These are phyloP conservation scores for Drosophila incognita DNA, from an alignment of 2,888 invertebrate species.

Conservation along the genomic window DNA sequence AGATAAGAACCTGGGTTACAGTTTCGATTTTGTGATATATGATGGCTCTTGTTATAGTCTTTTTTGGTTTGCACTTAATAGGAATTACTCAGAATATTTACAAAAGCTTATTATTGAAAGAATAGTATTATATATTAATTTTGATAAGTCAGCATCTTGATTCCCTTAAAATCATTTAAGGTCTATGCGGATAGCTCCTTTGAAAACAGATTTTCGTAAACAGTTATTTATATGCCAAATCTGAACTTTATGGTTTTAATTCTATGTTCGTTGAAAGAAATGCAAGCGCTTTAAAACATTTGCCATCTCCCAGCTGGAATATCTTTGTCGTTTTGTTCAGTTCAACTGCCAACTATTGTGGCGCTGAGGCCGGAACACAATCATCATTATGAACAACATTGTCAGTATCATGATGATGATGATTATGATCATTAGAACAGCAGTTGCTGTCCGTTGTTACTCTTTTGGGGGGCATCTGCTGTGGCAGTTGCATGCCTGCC, in stretches of 20 bases:
- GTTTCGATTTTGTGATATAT: not conserved
- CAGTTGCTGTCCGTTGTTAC: conserved; percentile 24
- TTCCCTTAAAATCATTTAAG: not conserved
- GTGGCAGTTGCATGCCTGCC: conserved; percentile 13
- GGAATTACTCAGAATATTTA: not conserved
- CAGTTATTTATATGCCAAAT: not conserved
- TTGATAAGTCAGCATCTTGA: not conserved
- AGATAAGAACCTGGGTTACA: not conserved
- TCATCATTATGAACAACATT: conserved; percentile 13
- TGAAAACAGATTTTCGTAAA: not conserved
- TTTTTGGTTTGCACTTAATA: too few species aligned
- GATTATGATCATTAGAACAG: conserved; percentile 22
- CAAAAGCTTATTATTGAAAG: not conserved
- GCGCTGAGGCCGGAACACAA: conserved; percentile 35
- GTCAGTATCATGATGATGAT: conserved; percentile 6
- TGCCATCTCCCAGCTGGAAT: conserved; percentile 2
- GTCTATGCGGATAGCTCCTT: not conserved
- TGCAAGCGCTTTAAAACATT: conserved; percentile 9
- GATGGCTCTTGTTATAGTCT: too few species aligned
- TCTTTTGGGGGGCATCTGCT: conserved; percentile 10
- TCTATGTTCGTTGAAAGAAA: not conserved
- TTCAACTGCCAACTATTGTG: conserved; percentile 44
- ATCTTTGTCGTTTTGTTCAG: conserved; percentile 29
- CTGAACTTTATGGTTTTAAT: not conserved
- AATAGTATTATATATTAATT: not conserved